A percentile compares a stretch with the other conserved stretches of the same genome.
Conservation (phyloP, 2,888 invertebrate genomes). For the Malthinus flaveolus region DNA sequence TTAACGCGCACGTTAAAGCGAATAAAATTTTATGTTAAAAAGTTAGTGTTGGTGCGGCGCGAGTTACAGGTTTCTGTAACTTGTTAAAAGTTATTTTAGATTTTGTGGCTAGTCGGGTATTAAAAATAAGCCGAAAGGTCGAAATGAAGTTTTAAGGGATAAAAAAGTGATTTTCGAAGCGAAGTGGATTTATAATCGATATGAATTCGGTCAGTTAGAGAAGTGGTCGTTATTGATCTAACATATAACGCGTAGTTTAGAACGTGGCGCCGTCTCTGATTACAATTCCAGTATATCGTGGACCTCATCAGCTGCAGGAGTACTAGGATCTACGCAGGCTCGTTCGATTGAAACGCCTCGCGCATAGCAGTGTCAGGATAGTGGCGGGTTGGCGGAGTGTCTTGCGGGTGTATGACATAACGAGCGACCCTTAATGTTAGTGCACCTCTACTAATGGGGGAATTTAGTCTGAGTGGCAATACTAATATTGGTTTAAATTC, state of each 20-base stretch:
- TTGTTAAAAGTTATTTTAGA: neutral
- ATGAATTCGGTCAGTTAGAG: neutral
- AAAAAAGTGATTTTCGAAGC: too few species aligned
- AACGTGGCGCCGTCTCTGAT: constrained; percentile 17
- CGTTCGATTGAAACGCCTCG: constrained; percentile 35
- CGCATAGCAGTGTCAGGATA: constrained; percentile 35
- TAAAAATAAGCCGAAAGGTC: too few species aligned
- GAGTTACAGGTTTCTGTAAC: constrained; percentile 4
- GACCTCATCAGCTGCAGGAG: constrained; percentile 22
- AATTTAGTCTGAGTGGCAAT: constrained; percentile 55
- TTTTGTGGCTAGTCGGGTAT: neutral
- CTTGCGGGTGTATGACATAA: constrained; percentile 42
- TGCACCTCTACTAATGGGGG: constrained; percentile 55
- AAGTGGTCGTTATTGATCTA: neutral
- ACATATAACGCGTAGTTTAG: neutral
- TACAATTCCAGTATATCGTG: constrained; percentile 2
- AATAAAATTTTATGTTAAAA: too few species aligned
- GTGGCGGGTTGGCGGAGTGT: constrained; percentile 51
- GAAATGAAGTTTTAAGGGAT: too few species aligned
- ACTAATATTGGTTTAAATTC: constrained; percentile 54
- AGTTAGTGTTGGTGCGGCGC: too few species aligned
- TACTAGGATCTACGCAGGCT: constrained; percentile 35
- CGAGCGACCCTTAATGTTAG: constrained; percentile 41
- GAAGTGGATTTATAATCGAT: too few species aligned
- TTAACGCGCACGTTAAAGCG: too few species aligned